Evolutionary conservation across 2,113 vertebrate species (phyloP).

Genomic region (Danio rerio): DNA sequence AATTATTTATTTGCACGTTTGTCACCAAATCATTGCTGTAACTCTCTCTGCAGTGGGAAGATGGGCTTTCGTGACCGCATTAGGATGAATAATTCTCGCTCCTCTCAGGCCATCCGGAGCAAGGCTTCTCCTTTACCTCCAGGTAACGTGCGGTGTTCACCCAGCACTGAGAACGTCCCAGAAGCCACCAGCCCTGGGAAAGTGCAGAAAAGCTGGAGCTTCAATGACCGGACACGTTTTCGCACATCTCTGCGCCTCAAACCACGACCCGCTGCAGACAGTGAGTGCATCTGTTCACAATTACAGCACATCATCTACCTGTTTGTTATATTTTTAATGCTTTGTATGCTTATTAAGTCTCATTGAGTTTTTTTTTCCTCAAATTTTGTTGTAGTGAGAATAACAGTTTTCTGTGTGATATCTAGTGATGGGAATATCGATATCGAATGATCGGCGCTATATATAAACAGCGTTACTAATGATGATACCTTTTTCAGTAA

Average conservation of each 20-base stretch:
- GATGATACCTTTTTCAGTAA: too few species aligned
- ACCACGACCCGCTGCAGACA: constrained; percentile 79
- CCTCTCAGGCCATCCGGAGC: constrained; percentile 78
- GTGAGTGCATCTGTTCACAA: constrained; percentile 64
- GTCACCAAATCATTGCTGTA: constrained; percentile 36
- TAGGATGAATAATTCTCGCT: constrained; percentile 85
- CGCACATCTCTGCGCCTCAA: constrained; percentile 93
- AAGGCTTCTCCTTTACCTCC: constrained; percentile 81
- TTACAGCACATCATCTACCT: background rate
- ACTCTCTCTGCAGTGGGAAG: constrained; percentile 80
- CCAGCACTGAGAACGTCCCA: constrained; percentile 83
- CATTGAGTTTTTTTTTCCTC: too few species aligned
- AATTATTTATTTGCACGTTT: constrained; percentile 14
- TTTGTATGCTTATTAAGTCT: too few species aligned
- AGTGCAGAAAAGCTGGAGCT: constrained; percentile 99
- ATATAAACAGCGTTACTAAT: too few species aligned
- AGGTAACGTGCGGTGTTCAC: constrained; percentile 79
- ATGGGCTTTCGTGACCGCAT: constrained; percentile 95
- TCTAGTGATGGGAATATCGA: too few species aligned
- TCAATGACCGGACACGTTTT: constrained; percentile 94
- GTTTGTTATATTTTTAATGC: too few species aligned
- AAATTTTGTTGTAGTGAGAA: too few species aligned
- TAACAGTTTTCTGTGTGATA: too few species aligned
- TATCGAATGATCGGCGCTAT: too few species aligned
- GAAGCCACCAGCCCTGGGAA: constrained; percentile 88